Percentiles rank a stretch among this genome's conserved stretches.
Evolutionary conservation across 92 coral and sea anemone species (phyloP).

Genomic region (Phymanthus crucifer): DNA sequence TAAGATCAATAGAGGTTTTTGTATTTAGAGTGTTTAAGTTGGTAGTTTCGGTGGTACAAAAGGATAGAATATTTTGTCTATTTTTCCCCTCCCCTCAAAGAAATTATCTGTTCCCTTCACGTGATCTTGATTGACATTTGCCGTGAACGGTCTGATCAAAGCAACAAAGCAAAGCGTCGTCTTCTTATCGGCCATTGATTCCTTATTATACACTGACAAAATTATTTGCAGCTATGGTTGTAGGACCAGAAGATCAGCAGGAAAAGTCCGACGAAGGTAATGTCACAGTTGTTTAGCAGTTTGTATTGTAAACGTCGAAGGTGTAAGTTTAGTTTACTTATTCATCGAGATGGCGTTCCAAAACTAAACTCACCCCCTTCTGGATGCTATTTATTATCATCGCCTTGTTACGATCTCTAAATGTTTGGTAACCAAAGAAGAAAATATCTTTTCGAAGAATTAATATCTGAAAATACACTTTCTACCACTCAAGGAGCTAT

Average conservation of each 20-base stretch:
- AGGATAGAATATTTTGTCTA: not conserved
- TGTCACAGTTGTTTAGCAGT: not conserved
- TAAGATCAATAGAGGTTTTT: not conserved
- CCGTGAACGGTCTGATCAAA: not conserved
- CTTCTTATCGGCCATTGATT: conserved; percentile 4
- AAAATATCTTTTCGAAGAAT: too few species aligned
- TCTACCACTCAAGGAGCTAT: too few species aligned
- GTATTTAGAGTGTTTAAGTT: not conserved
- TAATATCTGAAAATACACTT: too few species aligned
- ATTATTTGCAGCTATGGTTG: conserved; percentile 25
- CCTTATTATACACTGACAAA: not conserved
- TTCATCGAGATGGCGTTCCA: not conserved
- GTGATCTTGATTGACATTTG: conserved; percentile 5
- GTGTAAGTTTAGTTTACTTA: not conserved
- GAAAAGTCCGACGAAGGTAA: conserved; percentile 64
- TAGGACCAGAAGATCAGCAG: conserved; percentile 61
- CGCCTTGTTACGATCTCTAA: not conserved
- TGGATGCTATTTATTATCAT: too few species aligned
- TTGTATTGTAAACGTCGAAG: not conserved
- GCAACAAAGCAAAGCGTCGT: not conserved
- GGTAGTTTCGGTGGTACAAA: not conserved
- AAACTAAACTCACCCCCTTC: too few species aligned
- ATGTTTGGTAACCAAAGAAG: too few species aligned
- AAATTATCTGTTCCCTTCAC: not conserved
- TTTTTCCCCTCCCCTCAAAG: not conserved